phyloP scores from a whole-genome alignment of 2,888 invertebrate genomes.

The Drosophila acutilabella region DNA sequence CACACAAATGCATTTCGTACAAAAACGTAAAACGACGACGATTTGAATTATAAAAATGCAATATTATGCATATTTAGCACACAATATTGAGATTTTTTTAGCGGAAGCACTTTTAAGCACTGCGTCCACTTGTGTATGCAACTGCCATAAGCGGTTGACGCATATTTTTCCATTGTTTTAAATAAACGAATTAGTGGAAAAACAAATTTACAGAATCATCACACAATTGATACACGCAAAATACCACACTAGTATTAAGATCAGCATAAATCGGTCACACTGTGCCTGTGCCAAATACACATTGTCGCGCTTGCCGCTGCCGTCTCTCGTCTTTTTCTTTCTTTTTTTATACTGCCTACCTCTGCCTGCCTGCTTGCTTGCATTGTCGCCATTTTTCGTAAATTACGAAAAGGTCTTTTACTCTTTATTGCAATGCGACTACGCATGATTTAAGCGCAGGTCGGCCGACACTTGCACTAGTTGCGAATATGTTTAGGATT shows the following conservation, averaged over 20 bases:
- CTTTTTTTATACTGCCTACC: constrained; percentile 21
- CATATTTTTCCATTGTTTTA: background rate
- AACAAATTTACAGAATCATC: constrained; percentile 12
- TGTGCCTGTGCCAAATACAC: constrained; percentile 74
- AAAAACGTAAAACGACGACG: background rate
- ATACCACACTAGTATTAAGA: constrained; percentile 58
- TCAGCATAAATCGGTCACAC: constrained; percentile 60
- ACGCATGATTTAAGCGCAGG: constrained; percentile 52
- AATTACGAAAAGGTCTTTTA: constrained; percentile 75
- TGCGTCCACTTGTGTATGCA: background rate
- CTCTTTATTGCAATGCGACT: constrained; percentile 52
- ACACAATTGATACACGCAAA: constrained; percentile 35
- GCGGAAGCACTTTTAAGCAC: background rate
- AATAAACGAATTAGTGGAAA: background rate
- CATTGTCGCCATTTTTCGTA: constrained; percentile 84
- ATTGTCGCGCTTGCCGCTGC: constrained; percentile 47
- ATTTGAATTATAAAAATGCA: background rate
- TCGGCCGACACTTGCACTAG: constrained; percentile 49
- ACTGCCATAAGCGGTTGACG: background rate
- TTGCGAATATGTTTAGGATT: constrained; percentile 30
- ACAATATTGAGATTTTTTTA: background rate
- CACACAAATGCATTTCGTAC: constrained; percentile 21
- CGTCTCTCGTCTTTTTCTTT: constrained; percentile 24
- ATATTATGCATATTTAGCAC: background rate
- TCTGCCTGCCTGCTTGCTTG: constrained; percentile 58